Conservation (phyloP, 2,113 vertebrate species). For the Otus sunia region DNA sequence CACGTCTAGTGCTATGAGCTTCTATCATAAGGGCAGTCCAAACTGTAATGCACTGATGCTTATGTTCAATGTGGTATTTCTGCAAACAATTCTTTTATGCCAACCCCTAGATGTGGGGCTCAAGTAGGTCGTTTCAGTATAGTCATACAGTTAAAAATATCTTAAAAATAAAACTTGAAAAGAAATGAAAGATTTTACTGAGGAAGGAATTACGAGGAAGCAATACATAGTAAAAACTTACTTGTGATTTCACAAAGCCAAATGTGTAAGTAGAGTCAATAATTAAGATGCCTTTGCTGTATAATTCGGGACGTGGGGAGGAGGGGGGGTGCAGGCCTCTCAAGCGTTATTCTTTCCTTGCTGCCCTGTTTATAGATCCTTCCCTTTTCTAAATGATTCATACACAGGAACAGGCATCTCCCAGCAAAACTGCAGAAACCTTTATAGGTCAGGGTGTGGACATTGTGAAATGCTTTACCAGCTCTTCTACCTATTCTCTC, state of each 20-base stretch:
- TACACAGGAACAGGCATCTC: constrained; percentile 31
- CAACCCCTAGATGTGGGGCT: background rate
- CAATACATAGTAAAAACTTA: background rate
- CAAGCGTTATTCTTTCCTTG: background rate
- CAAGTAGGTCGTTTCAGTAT: background rate
- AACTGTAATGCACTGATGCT: accelerated
- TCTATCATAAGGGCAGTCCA: background rate
- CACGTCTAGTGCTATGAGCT: background rate
- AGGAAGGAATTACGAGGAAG: background rate
- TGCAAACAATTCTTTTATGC: background rate
- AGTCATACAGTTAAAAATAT: background rate
- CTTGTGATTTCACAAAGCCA: background rate
- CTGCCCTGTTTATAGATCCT: background rate
- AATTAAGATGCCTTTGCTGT: background rate
- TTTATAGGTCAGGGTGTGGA: constrained; percentile 66
- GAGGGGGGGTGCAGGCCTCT: background rate
- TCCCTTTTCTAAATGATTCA: constrained; percentile 43
- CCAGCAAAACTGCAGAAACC: constrained; percentile 44
- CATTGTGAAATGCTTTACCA: constrained; percentile 54
- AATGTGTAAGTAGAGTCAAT: background rate
- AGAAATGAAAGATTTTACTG: background rate
- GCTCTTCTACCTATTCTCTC: constrained; percentile 43
- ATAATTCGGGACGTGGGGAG: background rate
- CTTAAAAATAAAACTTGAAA: background rate
- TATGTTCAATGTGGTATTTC: background rate